A percentile compares a stretch with the other conserved stretches of the same genome.
These are phyloP conservation scores for Saguinus midas DNA, from an alignment of 2,113 vertebrate species.

Conservation along the genomic window DNA sequence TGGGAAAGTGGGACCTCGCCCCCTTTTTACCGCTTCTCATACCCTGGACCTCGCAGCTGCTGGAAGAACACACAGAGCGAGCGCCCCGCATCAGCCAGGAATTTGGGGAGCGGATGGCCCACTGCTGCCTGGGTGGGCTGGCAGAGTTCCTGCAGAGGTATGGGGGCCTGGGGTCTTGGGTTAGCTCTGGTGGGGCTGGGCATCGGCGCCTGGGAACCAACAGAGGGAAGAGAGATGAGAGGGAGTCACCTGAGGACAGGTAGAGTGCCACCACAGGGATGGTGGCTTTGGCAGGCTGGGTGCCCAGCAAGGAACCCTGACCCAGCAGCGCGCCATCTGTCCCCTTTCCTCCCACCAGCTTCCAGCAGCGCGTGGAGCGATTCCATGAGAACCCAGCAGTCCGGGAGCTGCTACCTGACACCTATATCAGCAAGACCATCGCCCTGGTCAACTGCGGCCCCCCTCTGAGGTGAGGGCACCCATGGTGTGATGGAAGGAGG, in stretches of 20 bases:
- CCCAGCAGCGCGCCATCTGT: not conserved
- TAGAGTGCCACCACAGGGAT: not conserved
- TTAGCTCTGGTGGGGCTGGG: fast-evolving
- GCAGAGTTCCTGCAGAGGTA: conserved; percentile 94
- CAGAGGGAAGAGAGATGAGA: not conserved
- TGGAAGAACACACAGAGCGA: conserved; percentile 90
- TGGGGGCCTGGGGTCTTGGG: fast-evolving
- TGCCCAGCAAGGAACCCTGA: not conserved
- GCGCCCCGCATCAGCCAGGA: conserved; percentile 89
- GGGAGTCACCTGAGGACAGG: not conserved
- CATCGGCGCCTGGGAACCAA: not conserved
- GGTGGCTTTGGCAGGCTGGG: not conserved
- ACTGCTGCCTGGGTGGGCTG: conserved; percentile 90
- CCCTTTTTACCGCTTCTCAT: not conserved
- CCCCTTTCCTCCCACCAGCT: conserved; percentile 78
- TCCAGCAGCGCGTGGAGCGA: conserved; percentile 91
- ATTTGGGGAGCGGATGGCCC: conserved; percentile 89
- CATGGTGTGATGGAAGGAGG: fast-evolving
- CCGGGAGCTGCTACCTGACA: conserved; percentile 76
- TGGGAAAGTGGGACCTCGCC: fast-evolving
- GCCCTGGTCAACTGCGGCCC: conserved; percentile 92
- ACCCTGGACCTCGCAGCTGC: conserved; percentile 81
- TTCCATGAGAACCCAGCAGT: conserved; percentile 87
- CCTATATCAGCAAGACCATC: conserved; percentile 87
- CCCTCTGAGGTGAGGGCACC: conserved; percentile 84